Percentiles rank a stretch among this genome's conserved stretches.
Conservation (phyloP, 2,113 vertebrate species). For the Pachycephala philippinensis region DNA sequence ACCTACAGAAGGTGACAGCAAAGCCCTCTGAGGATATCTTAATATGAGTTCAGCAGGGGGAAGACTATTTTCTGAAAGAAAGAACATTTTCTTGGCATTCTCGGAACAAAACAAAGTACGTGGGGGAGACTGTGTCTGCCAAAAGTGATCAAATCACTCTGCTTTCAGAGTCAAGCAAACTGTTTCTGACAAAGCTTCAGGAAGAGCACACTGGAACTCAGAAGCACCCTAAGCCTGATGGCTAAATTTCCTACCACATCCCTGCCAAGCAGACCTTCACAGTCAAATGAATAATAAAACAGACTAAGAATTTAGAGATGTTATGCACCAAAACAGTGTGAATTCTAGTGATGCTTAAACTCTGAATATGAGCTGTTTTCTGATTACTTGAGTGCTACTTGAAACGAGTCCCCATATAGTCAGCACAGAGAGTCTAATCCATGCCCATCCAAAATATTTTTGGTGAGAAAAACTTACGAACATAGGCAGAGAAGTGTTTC, state of each 20-base stretch:
- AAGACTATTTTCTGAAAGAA: constrained; percentile 23
- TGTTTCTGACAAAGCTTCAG: constrained; percentile 13
- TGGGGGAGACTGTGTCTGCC: neutral
- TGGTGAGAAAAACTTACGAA: neutral
- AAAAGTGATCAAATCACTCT: constrained; percentile 38
- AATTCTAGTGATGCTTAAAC: neutral
- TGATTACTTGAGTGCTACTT: neutral
- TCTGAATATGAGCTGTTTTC: neutral
- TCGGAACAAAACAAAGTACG: constrained; percentile 19
- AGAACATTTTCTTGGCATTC: constrained; percentile 50
- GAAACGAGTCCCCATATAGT: neutral
- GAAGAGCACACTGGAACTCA: neutral
- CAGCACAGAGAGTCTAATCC: neutral
- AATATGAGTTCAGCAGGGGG: neutral
- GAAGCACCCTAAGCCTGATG: neutral
- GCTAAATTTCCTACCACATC: neutral
- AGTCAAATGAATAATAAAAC: constrained; percentile 30
- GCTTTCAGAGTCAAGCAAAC: neutral
- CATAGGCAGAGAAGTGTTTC: neutral
- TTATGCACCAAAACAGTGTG: neutral
- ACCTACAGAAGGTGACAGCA: constrained; percentile 27
- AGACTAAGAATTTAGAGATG: neutral
- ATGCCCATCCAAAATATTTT: neutral
- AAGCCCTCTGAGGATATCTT: constrained; percentile 16
- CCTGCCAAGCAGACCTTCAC: constrained; percentile 18